A percentile compares a stretch with the other conserved stretches of the same genome.
Evolutionary conservation across 2,797 vertebrate genomes (phyloP).

Genomic region (Hippopotamyrus pictus): DNA sequence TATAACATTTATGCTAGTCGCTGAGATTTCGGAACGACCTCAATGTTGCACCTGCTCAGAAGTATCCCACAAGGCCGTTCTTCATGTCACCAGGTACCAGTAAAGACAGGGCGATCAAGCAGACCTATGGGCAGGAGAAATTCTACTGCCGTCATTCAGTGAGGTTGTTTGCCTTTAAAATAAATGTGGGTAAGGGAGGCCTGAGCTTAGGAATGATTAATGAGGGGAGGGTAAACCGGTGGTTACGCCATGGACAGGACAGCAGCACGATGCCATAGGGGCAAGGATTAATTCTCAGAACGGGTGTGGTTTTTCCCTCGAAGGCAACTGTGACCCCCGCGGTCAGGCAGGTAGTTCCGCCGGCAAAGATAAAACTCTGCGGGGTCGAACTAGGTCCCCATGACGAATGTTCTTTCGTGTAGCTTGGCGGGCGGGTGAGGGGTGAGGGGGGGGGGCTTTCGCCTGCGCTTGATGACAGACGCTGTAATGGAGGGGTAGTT

Average conservation of each 20-base stretch:
- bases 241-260: background rate
- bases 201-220: background rate
- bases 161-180: background rate
- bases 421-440: conserved; percentile 43
- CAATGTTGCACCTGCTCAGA: background rate
- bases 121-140: background rate
- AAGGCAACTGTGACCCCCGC: background rate
- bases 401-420: conserved; percentile 52
- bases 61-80: background rate
- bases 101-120: background rate
- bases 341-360: conserved; percentile 47
- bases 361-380: conserved; percentile 51
- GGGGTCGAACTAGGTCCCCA: conserved; percentile 50
- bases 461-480: conserved; percentile 52
- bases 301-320: background rate
- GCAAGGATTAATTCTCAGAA: background rate
- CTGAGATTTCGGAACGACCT: background rate
- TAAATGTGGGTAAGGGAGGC: background rate
- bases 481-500: conserved; percentile 35
- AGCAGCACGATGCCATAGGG: background rate
- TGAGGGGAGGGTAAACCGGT: background rate
- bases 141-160: background rate
- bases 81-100: background rate
- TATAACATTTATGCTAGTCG: background rate
- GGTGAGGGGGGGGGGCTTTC: conserved; percentile 24